phyloP scores from a whole-genome alignment of 2,888 invertebrate genomes.

The Netelia melanura region DNA sequence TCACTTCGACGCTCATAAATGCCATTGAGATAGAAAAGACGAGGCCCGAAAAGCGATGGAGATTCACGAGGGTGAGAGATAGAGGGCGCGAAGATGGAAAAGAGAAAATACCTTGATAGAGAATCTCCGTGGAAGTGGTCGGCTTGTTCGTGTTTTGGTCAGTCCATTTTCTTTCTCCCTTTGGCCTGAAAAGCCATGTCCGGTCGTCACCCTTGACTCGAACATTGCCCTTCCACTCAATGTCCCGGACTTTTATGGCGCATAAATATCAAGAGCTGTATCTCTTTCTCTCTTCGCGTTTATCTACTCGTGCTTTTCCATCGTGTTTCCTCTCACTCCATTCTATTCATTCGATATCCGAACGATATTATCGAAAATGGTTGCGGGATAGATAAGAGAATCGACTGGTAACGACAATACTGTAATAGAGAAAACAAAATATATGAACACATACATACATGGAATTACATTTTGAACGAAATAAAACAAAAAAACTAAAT shows the following conservation, averaged over 20 bases:
- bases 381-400: conserved; percentile 72
- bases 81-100: conserved; percentile 52
- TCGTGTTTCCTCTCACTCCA: conserved; percentile 36
- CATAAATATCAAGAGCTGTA: conserved; percentile 84
- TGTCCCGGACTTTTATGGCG: conserved; percentile 82
- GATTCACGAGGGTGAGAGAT: conserved; percentile 54
- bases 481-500: too few species aligned
- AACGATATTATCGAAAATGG: conserved; percentile 83
- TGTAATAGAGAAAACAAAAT: not conserved
- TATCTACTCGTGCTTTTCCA: not conserved
- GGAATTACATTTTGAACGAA: not conserved
- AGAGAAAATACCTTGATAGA: conserved; percentile 64
- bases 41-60: conserved; percentile 56
- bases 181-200: conserved; percentile 80
- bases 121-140: conserved; percentile 36
- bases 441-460: not conserved
- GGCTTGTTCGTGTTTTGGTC: conserved; percentile 52
- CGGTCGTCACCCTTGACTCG: conserved; percentile 82
- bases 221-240: conserved; percentile 73
- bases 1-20: conserved; percentile 81
- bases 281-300: conserved; percentile 44
- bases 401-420: not conserved
- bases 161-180: conserved; percentile 73
- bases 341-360: conserved; percentile 77
- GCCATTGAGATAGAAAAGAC: conserved; percentile 72